Percentiles rank a stretch among this genome's conserved stretches.
Evolutionary conservation across 2,797 vertebrate genomes (phyloP).

Genomic region (Melanotaenia boesemani): DNA sequence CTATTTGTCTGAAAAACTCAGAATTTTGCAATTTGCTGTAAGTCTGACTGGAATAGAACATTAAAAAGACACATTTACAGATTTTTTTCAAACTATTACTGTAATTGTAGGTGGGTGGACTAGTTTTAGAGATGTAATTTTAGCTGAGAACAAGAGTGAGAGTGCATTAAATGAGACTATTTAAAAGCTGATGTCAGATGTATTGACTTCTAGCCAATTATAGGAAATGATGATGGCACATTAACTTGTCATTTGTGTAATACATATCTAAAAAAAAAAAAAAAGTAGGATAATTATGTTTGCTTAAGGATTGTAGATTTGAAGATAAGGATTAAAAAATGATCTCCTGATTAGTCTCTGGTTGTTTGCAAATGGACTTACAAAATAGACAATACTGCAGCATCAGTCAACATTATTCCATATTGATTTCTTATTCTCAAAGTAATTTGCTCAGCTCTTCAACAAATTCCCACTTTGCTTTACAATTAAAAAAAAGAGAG

Average conservation of each 20-base stretch:
- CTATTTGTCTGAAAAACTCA: background rate
- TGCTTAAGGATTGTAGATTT: constrained; percentile 28
- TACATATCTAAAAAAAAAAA: constrained; percentile 17
- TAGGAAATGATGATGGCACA: constrained; percentile 26
- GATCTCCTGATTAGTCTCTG: constrained; percentile 13
- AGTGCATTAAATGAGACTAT: constrained; percentile 30
- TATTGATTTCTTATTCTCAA: constrained; percentile 44
- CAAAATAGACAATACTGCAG: constrained; percentile 27
- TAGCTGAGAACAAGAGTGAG: constrained; percentile 21
- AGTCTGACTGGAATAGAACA: constrained; percentile 35
- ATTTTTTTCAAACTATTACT: constrained; percentile 41
- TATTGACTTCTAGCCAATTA: constrained; percentile 44
- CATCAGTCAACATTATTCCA: constrained; percentile 48
- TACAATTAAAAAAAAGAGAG: background rate
- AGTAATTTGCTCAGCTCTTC: constrained; percentile 40
- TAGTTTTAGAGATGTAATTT: constrained; percentile 33
- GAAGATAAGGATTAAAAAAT: constrained; percentile 37
- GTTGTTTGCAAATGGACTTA: constrained; percentile 27
- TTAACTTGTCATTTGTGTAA: constrained; percentile 42
- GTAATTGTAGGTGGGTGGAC: constrained; percentile 50
- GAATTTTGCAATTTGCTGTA: constrained; percentile 60
- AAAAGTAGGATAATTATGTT: constrained; percentile 30
- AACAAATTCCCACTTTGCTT: constrained; percentile 34
- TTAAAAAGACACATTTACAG: constrained; percentile 32
- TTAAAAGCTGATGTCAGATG: constrained; percentile 45